Evolutionary conservation across 2,888 invertebrate genomes (phyloP), one percentile per base, ranked within the genome.

Genomic region (Cecidostiba fungosa): DNA sequence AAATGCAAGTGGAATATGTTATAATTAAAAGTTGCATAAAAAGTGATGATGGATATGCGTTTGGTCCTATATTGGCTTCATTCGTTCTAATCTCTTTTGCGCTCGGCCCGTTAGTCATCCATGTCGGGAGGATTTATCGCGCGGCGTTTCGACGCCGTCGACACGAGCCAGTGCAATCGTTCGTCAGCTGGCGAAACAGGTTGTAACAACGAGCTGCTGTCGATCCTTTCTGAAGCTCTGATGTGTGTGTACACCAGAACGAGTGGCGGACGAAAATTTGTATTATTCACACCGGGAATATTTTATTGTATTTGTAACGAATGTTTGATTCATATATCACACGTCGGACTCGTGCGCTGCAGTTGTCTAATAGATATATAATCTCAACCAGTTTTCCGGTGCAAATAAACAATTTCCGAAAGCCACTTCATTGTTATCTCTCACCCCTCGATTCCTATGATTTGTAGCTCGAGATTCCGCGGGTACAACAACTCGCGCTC

Each of bases 121-220:
- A 73, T n/a, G 72, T 70, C 62, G 62, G 54, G n/a, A 82, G 72
- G 82, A 86, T 88, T 88, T 86, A 88, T 88, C 84, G 82, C 84
- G 82, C 70, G 70, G 39, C 82, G 62, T 85, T 87, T 87, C 84
- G 77, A 87, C 73, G 66, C 82, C 79, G 86, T 84, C 87, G 77
- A 86, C 84, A 47, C 84, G 43, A 76, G 77, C 73, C 76, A 77
- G 84, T 84, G 85, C 87, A 82, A 86, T 86, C 85, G 62, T 86
- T 81, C 84, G 79, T 85, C 86, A 86, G 82, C 80, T 76, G 82
- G 78, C 73, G 80, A 85, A 88, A 88, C 88, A 88, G 86, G 86
- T 88, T 86, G 84, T 84, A 84, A 69, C 80, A 82, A 84, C 78
- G 72, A 76, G 47, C 72, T 12, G 16, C 26, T 39, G 39, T 43